Conservation (phyloP, 2,888 invertebrate species). For the Pomacea canaliculata region DNA sequence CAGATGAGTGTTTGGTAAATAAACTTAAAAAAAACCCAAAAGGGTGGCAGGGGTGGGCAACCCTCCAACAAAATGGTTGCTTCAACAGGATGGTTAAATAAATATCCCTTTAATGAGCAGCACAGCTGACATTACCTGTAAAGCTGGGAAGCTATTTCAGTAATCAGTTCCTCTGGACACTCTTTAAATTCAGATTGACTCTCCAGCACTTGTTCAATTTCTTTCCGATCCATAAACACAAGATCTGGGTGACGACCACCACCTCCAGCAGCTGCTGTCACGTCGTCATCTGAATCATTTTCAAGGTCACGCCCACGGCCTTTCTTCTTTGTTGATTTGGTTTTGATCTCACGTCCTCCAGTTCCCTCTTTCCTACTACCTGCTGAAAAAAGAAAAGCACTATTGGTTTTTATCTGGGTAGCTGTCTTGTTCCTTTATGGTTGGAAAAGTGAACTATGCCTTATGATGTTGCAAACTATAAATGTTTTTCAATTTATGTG, state of each 20-base stretch:
- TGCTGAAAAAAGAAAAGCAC: constrained; percentile 26
- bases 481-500: too few species aligned
- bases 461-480: too few species aligned
- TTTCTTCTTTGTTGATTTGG: constrained; percentile 89
- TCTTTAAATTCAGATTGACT: constrained; percentile 72
- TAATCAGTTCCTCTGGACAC: constrained; percentile 79
- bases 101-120: too few species aligned
- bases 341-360: constrained; percentile 91
- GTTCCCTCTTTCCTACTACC: constrained; percentile 73
- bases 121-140: constrained; percentile 73
- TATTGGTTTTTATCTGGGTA: too few species aligned
- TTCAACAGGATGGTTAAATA: too few species aligned
- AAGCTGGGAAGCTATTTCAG: constrained; percentile 79
- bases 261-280: not conserved
- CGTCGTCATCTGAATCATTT: constrained; percentile 79
- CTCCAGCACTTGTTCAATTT: constrained; percentile 77
- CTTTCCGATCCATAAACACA: constrained; percentile 71
- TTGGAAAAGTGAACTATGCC: too few species aligned
- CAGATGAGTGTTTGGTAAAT: too few species aligned
- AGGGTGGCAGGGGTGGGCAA: too few species aligned
- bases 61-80: too few species aligned
- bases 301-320: constrained; percentile 70
- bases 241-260: constrained; percentile 36
- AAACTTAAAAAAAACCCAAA: too few species aligned
- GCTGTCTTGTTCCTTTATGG: too few species aligned